Conservation (phyloP, 2,113 vertebrate genomes). For the Atherinomorus stipes region DNA sequence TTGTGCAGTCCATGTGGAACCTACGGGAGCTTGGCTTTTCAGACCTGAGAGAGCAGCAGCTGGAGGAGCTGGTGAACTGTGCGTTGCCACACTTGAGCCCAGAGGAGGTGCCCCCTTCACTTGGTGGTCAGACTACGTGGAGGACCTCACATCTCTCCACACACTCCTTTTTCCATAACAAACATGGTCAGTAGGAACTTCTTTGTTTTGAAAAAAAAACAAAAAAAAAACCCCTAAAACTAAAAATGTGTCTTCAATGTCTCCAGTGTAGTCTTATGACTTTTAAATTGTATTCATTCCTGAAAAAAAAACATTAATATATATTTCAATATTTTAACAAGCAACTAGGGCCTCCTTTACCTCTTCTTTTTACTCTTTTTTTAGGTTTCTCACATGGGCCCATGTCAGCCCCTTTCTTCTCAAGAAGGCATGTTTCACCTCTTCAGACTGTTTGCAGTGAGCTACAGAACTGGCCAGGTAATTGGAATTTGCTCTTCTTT, state of each 20-base stretch:
- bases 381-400: constrained; percentile 85
- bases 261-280: no score
- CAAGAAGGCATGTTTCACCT: constrained; percentile 82
- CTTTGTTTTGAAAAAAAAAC: neutral
- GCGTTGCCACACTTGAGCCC: constrained; percentile 84
- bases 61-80: constrained; percentile 84
- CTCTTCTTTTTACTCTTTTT: neutral
- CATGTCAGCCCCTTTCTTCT: constrained; percentile 79
- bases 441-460: constrained; percentile 84
- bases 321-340: no score
- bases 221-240: no score
- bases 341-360: no score
- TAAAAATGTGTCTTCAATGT: no score
- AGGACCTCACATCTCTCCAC: constrained; percentile 89
- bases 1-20: constrained; percentile 77
- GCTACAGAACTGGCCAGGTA: constrained; percentile 90
- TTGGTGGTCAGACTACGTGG: constrained; percentile 80
- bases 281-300: no score
- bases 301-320: no score
- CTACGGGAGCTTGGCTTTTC: constrained; percentile 91
- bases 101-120: constrained; percentile 58
- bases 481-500: neutral
- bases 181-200: constrained; percentile 86
- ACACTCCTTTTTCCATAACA: constrained; percentile 95
- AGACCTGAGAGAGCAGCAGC: constrained; percentile 87